Base-by-base conservation (phyloP, 2,888 invertebrate genomes). In the Ommatoiulus sabulosus region DNA sequence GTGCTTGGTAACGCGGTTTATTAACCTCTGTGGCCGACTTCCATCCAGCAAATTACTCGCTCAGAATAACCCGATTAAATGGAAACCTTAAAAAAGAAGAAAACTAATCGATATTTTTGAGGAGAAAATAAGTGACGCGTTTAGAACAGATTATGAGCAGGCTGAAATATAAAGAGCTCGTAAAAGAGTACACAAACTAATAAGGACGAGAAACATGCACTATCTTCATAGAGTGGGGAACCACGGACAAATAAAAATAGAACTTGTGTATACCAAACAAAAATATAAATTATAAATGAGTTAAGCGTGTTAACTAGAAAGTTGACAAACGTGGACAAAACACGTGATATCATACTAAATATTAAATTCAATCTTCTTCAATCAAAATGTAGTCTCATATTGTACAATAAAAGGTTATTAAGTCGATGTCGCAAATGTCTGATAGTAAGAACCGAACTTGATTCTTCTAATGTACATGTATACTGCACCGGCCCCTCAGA, bases 1-100 rank as follows among this genome's bases (percentile, higher is more conserved):
- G 24, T 72, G 72, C 72, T 8, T 72, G 72, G 72, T 24, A 72
- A 72, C 72, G 72, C 72, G 24, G 72, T 72, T 72, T 72, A 72
- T 72, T 72, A 72, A 72, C 72, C 72, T 72, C 24, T 72, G 2
- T 72, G 24, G 63, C 24, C 20, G 24, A 72, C 24, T 72, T 72
- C 24, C 24, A 72, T 3, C 10, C 24, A 72, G 72, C 3, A 72
- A 24, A 72, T 72, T 72, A 72, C 10, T 72, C 72, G 72, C 24
- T 10, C 72, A 24, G 24, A 24, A 72, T 72, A 72, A 72, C 24
- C 72, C 7, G 72, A 72, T 72, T 72, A 72, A 72, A 72, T 72
- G 3, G 72, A 72, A 72, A 72, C 72, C 72, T 72, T 24, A 24
- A 72, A 72, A 46, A 63, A 63, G 7, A 20, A 52, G 72, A 24